phyloP scores from a whole-genome alignment of 2,113 vertebrate genomes.

The Caloenas nicobarica region DNA sequence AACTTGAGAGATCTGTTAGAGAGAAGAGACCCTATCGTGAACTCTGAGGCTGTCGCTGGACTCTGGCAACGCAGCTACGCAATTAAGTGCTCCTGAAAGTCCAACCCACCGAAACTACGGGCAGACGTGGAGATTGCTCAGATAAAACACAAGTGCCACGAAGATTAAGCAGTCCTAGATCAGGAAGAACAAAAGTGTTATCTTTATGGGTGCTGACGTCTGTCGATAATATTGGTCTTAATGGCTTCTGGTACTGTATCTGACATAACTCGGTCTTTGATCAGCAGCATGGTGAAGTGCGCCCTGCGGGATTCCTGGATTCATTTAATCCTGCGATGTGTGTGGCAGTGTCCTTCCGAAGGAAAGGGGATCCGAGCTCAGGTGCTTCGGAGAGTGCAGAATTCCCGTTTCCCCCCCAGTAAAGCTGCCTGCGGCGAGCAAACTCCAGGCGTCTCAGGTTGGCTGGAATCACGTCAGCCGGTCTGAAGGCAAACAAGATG shows the following conservation, averaged over 20 bases:
- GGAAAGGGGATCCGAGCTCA: background rate
- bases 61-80: background rate
- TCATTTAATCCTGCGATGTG: rapidly evolving
- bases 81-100: background rate
- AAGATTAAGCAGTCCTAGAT: background rate
- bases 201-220: background rate
- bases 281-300: background rate
- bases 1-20: background rate
- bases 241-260: background rate
- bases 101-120: background rate
- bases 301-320: background rate
- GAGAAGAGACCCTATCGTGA: background rate
- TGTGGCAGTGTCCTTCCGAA: background rate
- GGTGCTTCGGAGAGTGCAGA: rapidly evolving
- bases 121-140: background rate
- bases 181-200: background rate
- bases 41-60: background rate
- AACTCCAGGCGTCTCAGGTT: rapidly evolving
- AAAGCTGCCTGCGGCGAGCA: background rate
- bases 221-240: background rate
- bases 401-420: background rate
- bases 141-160: background rate
- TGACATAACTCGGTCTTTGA: background rate
- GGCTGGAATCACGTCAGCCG: background rate
- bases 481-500: background rate